Evolutionary conservation across 2,888 invertebrate species (phyloP).

Genomic region (Andrena praecox): DNA sequence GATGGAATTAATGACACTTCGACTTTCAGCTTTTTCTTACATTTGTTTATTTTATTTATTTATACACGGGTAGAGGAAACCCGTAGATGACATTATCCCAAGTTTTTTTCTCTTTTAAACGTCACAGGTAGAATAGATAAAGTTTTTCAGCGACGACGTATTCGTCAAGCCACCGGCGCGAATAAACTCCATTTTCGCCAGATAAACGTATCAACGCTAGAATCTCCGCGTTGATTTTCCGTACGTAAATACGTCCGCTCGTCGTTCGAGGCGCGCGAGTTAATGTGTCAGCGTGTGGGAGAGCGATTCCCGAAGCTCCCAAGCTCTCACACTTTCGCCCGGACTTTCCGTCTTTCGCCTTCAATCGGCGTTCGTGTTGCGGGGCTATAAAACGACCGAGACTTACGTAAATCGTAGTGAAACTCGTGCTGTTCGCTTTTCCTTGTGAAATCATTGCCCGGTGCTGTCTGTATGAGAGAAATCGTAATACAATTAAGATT

Average conservation of each 20-base stretch:
- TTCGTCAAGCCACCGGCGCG: not conserved
- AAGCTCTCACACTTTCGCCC: not conserved
- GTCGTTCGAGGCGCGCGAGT: slow-evolving; percentile 14
- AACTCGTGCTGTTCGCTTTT: not conserved
- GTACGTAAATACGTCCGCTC: slow-evolving; percentile 28
- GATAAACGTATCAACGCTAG: slow-evolving; percentile 23
- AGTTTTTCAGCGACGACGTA: too few relatives aligned
- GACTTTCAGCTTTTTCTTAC: too few relatives aligned
- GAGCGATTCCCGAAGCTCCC: slow-evolving; percentile 1
- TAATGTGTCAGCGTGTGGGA: slow-evolving; percentile 20
- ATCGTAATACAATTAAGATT: not conserved
- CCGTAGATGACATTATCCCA: too few relatives aligned
- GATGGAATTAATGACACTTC: too few relatives aligned
- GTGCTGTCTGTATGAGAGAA: not conserved
- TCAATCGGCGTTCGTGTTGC: not conserved
- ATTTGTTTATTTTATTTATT: too few relatives aligned
- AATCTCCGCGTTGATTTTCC: slow-evolving; percentile 2
- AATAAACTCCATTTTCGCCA: slow-evolving; percentile 24
- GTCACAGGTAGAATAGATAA: too few relatives aligned
- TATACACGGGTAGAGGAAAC: too few relatives aligned
- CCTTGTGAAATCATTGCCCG: slow-evolving; percentile 1
- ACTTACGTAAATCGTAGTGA: slow-evolving; percentile 11
- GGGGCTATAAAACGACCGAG: not conserved
- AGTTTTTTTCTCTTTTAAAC: too few relatives aligned
- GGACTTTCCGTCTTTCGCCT: slow-evolving; percentile 9